A percentile compares a stretch with the other conserved stretches of the same genome.
Evolutionary conservation across 1,140 invertebrate species (phyloP).

Genomic region (Leptinotarsa defecta): DNA sequence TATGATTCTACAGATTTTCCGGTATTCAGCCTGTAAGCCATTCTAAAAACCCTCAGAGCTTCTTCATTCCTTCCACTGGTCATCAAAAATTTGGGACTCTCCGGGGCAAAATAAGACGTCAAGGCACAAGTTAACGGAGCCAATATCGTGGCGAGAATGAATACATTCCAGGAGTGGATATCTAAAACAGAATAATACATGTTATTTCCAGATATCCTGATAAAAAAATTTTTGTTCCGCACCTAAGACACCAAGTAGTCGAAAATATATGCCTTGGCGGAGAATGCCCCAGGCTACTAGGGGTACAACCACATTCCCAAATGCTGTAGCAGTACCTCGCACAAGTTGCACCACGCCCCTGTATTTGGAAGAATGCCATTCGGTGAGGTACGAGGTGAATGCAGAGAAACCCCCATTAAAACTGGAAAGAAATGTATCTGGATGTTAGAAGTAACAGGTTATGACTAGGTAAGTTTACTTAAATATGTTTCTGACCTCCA

Average conservation of each 20-base stretch:
- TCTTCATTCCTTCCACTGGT: conserved; percentile 69
- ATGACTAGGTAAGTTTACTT: too few species aligned
- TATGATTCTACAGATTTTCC: conserved; percentile 62
- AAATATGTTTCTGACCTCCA: too few species aligned
- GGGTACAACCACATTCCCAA: conserved; percentile 56
- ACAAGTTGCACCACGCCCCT: conserved; percentile 66
- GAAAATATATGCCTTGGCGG: conserved; percentile 28
- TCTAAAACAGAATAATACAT: conserved; percentile 23
- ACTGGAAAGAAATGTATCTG: conserved; percentile 55
- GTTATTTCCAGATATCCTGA: conserved; percentile 22
- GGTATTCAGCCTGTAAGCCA: conserved; percentile 66
- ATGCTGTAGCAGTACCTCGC: conserved; percentile 65
- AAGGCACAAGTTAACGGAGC: conserved; percentile 69
- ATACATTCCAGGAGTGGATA: conserved; percentile 77
- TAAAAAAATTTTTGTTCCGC: neutral
- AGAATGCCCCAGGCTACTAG: conserved; percentile 31
- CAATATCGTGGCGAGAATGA: conserved; percentile 67
- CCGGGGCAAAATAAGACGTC: conserved; percentile 63
- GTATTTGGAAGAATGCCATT: conserved; percentile 66
- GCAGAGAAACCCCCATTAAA: conserved; percentile 73
- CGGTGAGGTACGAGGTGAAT: conserved; percentile 69
- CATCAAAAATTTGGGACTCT: conserved; percentile 82
- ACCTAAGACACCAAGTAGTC: conserved; percentile 22
- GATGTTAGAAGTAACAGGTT: too few species aligned
- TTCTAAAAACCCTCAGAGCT: conserved; percentile 64